Percentiles rank a stretch among this genome's conserved stretches.
Evolutionary conservation across 2,888 invertebrate species (phyloP).

Genomic region (Oxyteleia sp.): DNA sequence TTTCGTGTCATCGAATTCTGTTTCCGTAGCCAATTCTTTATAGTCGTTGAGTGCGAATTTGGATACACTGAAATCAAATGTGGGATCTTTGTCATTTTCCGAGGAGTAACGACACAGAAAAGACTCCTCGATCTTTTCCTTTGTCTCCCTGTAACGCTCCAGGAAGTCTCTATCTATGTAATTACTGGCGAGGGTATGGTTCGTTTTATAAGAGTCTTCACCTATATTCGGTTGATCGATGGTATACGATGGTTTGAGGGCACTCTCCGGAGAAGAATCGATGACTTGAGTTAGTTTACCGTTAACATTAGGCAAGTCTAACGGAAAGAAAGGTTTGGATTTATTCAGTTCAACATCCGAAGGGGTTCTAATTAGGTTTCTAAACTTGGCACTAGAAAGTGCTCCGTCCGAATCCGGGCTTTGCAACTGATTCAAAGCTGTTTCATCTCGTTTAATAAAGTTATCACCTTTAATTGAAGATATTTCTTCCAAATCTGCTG

Average conservation of each 20-base stretch:
- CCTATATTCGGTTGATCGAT: conserved; percentile 25
- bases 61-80: conserved; percentile 33
- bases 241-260: not conserved
- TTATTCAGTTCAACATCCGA: not conserved
- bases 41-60: conserved; percentile 34
- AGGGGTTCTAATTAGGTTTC: not conserved
- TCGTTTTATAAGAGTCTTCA: conserved; percentile 42
- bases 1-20: conserved; percentile 16
- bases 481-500: not conserved
- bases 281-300: conserved; percentile 9
- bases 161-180: conserved; percentile 52
- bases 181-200: conserved; percentile 21
- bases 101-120: conserved; percentile 51
- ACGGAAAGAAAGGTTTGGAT: not conserved
- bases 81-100: conserved; percentile 14
- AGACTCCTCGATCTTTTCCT: conserved; percentile 42
- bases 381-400: not conserved
- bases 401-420: not conserved
- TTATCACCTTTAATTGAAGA: not conserved
- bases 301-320: not conserved
- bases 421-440: not conserved
- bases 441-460: not conserved
- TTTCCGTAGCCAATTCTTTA: conserved; percentile 21
- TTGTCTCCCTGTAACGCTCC: conserved; percentile 53
- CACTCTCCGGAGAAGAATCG: conserved; percentile 1